Evolutionary conservation across 2,888 invertebrate genomes (phyloP).

Genomic region (Hemaris fuciformis): DNA sequence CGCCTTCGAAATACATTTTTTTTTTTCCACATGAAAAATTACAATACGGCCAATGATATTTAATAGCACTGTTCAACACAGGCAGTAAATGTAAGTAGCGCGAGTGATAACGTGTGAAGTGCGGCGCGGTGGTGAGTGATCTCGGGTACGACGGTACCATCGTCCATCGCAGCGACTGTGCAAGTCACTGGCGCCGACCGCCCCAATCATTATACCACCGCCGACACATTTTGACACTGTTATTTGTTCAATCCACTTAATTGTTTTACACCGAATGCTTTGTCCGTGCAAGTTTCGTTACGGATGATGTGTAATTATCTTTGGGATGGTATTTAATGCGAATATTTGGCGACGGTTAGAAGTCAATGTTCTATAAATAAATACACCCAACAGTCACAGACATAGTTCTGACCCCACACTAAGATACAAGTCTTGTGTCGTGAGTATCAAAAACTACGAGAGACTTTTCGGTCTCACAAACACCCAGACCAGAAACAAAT

Average conservation of each 20-base stretch:
- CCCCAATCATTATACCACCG: constrained; percentile 65
- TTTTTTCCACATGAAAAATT: too few species aligned
- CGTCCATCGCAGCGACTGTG: constrained; percentile 27
- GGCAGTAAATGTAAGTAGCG: not conserved
- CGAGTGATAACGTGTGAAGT: constrained; percentile 43
- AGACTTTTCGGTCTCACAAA: too few species aligned
- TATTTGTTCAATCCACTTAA: constrained; percentile 29
- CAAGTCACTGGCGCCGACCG: constrained; percentile 71
- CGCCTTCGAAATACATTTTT: too few species aligned
- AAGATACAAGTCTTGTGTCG: too few species aligned
- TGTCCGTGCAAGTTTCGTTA: not conserved
- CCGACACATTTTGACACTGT: constrained; percentile 60
- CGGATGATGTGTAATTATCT: not conserved
- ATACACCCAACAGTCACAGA: too few species aligned
- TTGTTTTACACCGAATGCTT: constrained; percentile 10
- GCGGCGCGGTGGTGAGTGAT: constrained; percentile 28
- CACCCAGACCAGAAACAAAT: too few species aligned
- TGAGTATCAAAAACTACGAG: too few species aligned
- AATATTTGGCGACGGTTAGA: not conserved
- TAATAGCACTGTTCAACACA: not conserved
- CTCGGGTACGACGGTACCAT: constrained; percentile 25
- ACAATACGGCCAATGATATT: not conserved
- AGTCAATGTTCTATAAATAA: too few species aligned
- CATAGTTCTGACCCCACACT: too few species aligned
- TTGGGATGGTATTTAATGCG: not conserved